These are phyloP conservation scores for Epirrita christyi DNA, from an alignment of 2,888 invertebrate species.

Conservation along the genomic window DNA sequence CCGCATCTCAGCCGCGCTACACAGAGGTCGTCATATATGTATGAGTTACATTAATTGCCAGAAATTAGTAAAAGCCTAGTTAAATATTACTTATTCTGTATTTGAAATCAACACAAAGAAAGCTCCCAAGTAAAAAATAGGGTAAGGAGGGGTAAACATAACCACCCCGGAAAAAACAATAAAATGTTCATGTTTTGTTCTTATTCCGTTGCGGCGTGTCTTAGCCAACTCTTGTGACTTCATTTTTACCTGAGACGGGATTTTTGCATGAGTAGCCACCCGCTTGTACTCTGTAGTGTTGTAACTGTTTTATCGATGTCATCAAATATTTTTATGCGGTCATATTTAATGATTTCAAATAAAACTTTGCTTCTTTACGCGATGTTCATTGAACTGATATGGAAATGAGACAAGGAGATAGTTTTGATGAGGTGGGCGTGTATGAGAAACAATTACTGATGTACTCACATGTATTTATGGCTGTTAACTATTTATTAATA, in stretches of 20 bases:
- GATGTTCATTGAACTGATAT: no score
- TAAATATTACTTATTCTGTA: no score
- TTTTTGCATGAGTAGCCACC: conserved; percentile 64
- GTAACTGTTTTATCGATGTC: conserved; percentile 29
- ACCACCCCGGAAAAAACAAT: conserved; percentile 41
- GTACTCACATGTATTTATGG: no score
- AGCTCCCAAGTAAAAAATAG: conserved; percentile 18
- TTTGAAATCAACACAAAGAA: conserved; percentile 18
- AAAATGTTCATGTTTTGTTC: conserved; percentile 49
- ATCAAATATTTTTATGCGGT: conserved; percentile 21
- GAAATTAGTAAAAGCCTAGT: not conserved
- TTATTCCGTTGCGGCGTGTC: conserved; percentile 50
- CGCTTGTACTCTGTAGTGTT: conserved; percentile 47
- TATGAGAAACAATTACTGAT: no score
- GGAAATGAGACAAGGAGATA: no score
- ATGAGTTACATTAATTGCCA: no score
- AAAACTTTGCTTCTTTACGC: no score
- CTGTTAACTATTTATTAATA: no score
- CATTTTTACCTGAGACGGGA: conserved; percentile 62
- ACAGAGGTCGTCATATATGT: no score
- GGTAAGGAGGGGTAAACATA: conserved; percentile 31
- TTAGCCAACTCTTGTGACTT: conserved; percentile 56
- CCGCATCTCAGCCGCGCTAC: no score
- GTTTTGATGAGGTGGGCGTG: no score
- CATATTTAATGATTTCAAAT: not conserved